These are phyloP conservation scores for Peromyscus melanophrys DNA, from an alignment of 2,797 vertebrate genomes.

Conservation along the genomic window DNA sequence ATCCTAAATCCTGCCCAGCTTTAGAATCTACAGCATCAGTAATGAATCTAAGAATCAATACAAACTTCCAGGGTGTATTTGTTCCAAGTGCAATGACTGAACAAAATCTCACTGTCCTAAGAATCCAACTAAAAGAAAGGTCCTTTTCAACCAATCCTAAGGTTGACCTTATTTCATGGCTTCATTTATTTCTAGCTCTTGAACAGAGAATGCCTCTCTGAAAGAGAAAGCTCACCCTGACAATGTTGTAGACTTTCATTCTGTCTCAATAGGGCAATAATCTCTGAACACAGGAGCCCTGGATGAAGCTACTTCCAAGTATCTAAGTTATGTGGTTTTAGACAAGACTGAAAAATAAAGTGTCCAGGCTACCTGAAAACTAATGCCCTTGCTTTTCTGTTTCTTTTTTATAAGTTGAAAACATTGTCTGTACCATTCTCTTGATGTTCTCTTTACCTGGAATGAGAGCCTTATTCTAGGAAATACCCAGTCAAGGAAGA, in stretches of 20 bases:
- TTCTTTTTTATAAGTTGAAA: constrained; percentile 50
- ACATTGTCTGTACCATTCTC: constrained; percentile 50
- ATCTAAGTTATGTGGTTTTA: neutral
- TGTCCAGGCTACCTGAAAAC: neutral
- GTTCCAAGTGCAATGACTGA: neutral
- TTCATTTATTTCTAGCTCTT: neutral
- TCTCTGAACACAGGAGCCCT: neutral
- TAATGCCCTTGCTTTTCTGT: neutral
- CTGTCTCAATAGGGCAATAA: neutral
- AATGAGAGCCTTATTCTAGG: constrained; percentile 47
- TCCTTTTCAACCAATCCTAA: neutral
- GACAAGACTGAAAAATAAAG: neutral
- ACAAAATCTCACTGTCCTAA: neutral
- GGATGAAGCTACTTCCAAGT: neutral
- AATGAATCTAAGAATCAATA: neutral
- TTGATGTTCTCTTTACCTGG: constrained; percentile 16
- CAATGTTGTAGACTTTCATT: neutral
- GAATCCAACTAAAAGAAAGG: neutral
- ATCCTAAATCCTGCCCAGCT: constrained; percentile 20
- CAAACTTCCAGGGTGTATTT: neutral
- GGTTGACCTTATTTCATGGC: neutral
- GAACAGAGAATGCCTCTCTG: neutral
- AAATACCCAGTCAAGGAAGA: constrained; percentile 71
- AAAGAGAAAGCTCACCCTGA: neutral
- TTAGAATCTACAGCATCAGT: constrained; percentile 23